Conservation (phyloP, 1,140 invertebrate species). For the Drosophila orena region DNA sequence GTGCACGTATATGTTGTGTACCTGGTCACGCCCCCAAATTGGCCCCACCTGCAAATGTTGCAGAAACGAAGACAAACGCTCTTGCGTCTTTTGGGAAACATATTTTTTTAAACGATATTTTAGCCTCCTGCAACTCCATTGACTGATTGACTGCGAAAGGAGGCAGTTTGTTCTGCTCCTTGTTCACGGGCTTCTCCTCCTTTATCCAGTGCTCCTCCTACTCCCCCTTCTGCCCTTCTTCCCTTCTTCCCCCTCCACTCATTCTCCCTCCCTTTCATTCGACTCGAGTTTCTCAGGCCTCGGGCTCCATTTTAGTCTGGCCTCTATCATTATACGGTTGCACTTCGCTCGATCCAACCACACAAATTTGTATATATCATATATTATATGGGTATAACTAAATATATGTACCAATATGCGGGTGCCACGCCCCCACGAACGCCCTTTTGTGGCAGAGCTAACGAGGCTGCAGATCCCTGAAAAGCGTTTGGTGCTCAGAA, state of each 20-base stretch:
- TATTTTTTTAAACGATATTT: constrained; percentile 13
- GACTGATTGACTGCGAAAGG: constrained; percentile 65
- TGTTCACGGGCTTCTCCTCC: constrained; percentile 13
- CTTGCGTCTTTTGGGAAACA: constrained; percentile 14
- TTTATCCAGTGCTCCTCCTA: background rate
- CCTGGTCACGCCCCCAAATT: constrained; percentile 38
- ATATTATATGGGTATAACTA: constrained; percentile 21
- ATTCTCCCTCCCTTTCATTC: background rate
- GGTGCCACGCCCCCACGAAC: constrained; percentile 20
- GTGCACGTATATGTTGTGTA: constrained; percentile 34
- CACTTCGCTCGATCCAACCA: constrained; percentile 62
- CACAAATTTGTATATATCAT: constrained; percentile 11
- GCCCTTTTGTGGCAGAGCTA: constrained; percentile 33
- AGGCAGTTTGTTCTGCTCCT: constrained; percentile 24
- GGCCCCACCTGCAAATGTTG: constrained; percentile 42
- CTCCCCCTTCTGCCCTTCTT: background rate
- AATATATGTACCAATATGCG: background rate
- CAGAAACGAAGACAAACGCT: constrained; percentile 38
- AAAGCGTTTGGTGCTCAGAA: background rate
- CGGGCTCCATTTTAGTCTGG: constrained; percentile 54
- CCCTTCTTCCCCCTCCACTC: background rate
- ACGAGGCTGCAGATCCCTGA: constrained; percentile 15
- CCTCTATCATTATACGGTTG: constrained; percentile 83
- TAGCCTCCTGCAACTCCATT: constrained; percentile 49
- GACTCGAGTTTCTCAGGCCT: constrained; percentile 52